Evolutionary conservation across 2,113 vertebrate genomes (phyloP), one percentile per base, ranked within the genome.

Genomic region (Zosterops borbonicus): DNA sequence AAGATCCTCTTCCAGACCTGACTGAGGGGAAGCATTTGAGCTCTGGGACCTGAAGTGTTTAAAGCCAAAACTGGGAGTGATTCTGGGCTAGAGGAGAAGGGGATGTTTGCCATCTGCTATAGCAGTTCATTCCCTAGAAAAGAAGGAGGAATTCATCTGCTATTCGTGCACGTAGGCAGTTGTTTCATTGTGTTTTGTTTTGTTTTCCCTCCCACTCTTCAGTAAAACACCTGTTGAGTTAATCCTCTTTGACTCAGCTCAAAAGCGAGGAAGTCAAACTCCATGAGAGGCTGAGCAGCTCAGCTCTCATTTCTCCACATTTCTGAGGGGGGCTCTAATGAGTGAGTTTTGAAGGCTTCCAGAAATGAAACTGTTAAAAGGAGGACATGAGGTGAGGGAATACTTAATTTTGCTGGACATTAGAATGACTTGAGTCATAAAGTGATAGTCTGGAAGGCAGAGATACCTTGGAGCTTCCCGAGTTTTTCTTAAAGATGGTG

Each of bases 211-310:
- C 84, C 44, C 33, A 12, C 77, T 91, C 56, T 70, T 62, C 42
- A 91, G 47, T 63, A 78, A 84, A 89, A 87, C 93, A 94, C 94
- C 92, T 95, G 84, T 82, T 92, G 83, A 84, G 65, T 95, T 95
- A 94, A 95, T 96, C 89, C 69, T 58, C 55, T 90, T 77, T 84
- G 60, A 81, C 77, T 94, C 64, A 58, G 31, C 87, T 91, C 80
- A 58, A 42, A 95, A 89, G 52, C 49, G 37, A 96, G 73, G 89
- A 94, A 92, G 80, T 89, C 77, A 70, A 83, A 84, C 81, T 95
- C 56, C 42, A 44, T 2, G 64, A 80, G 77, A 89, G 59, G 31
- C 80, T 29, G 25, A 68, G 89, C 53, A 88, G 56, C 79, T 85
- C 82, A 23, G 56, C 35, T 90, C 67, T 59, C 22, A 17, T 76